These are phyloP conservation scores for Laticauda laticaudata DNA, from an alignment of 2,113 vertebrate species.

Conservation along the genomic window DNA sequence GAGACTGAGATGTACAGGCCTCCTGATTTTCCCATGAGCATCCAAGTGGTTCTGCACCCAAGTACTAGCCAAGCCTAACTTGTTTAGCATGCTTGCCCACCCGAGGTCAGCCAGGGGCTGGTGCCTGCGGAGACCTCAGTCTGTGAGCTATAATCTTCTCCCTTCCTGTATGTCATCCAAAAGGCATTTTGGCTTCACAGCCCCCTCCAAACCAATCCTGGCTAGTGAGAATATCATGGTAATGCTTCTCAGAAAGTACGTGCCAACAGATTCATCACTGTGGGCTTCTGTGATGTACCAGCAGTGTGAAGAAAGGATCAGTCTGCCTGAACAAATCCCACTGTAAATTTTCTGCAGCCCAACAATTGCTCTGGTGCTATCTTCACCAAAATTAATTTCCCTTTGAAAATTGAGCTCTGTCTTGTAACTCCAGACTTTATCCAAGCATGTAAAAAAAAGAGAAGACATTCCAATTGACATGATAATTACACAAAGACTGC, in stretches of 20 bases:
- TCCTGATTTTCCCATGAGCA: background rate
- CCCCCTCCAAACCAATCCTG: background rate
- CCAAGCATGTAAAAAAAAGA: background rate
- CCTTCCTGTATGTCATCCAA: slow-evolving; percentile 4
- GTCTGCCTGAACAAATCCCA: background rate
- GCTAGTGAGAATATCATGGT: background rate
- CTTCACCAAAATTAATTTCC: background rate
- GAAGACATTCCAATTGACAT: background rate
- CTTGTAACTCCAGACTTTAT: background rate
- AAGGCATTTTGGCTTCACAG: background rate
- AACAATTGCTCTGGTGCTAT: background rate
- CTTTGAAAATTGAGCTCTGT: background rate
- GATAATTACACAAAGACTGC: background rate
- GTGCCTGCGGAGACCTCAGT: background rate
- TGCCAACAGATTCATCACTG: background rate
- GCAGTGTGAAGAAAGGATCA: background rate
- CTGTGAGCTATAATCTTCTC: background rate
- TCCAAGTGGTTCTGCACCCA: background rate
- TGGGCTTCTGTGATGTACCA: background rate
- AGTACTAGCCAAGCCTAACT: background rate
- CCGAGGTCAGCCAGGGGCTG: background rate
- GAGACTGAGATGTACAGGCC: background rate
- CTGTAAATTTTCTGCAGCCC: background rate
- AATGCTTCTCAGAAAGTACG: background rate
- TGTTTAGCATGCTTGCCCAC: background rate